phyloP scores from a whole-genome alignment of 2,888 invertebrate species.

The Phengaris arion region DNA sequence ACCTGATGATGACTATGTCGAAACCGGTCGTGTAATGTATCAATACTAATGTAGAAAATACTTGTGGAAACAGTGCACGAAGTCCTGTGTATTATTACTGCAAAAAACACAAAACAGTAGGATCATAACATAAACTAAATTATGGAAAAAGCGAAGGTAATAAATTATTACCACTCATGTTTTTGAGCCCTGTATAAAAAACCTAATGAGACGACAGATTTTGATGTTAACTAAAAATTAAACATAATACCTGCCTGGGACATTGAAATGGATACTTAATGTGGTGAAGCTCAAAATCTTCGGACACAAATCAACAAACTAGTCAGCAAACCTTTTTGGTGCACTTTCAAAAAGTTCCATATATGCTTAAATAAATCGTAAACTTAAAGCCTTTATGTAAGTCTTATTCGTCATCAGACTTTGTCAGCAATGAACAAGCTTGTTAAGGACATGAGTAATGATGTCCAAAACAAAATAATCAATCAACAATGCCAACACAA shows the following conservation, averaged over 20 bases:
- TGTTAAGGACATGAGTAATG: neutral
- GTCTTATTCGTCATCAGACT: no score
- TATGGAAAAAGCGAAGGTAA: neutral
- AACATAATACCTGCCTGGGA: neutral
- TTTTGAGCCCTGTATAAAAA: neutral
- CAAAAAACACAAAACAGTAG: neutral
- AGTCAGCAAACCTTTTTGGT: no score
- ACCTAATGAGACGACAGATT: neutral
- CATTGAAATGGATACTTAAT: neutral
- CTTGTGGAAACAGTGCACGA: no score
- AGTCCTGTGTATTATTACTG: no score
- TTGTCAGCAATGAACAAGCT: no score
- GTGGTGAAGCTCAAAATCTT: neutral
- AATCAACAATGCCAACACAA: neutral
- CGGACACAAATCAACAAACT: neutral
- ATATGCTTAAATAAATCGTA: no score
- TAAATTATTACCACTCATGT: neutral
- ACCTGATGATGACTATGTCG: no score
- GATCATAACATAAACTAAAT: no score
- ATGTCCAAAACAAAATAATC: neutral
- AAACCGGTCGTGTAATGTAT: no score
- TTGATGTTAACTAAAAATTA: neutral
- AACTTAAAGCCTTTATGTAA: no score
- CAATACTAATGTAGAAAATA: no score
- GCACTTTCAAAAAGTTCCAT: no score